Evolutionary conservation across 2,888 invertebrate genomes (phyloP).

Genomic region (Hydropsyche betteni): DNA sequence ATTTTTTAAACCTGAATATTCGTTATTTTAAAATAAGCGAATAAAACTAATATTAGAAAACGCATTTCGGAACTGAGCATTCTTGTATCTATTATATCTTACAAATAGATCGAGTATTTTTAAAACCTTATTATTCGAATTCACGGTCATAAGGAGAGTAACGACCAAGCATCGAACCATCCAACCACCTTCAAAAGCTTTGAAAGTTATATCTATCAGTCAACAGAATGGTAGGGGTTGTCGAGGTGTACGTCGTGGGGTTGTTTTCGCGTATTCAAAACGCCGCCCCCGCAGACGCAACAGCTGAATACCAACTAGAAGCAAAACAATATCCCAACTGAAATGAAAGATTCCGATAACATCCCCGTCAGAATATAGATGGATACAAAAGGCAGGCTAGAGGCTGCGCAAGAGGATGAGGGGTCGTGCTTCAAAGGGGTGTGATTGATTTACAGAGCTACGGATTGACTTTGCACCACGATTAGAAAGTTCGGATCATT

Average conservation of each 20-base stretch:
- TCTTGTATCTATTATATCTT: no score
- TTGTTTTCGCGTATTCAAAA: conserved; percentile 42
- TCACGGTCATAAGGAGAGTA: neutral
- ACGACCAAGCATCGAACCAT: neutral
- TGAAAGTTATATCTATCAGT: no score
- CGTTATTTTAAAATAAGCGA: no score
- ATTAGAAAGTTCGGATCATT: no score
- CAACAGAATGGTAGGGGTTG: no score
- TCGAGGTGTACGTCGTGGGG: no score
- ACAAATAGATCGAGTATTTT: no score
- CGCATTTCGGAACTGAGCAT: no score
- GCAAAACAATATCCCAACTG: conserved; percentile 47
- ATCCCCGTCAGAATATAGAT: conserved; percentile 46
- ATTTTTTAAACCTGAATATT: no score
- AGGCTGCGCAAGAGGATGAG: no score
- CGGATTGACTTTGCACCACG: neutral
- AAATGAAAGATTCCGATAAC: conserved; percentile 48
- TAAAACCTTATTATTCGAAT: neutral
- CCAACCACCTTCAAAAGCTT: no score
- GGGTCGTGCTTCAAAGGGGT: neutral
- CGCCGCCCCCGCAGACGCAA: conserved; percentile 37
- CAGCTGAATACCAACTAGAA: conserved; percentile 49
- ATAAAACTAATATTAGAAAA: no score
- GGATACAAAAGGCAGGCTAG: conserved; percentile 13
- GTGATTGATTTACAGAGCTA: conserved; percentile 43